Base-by-base conservation (phyloP, 2,888 invertebrate species). In the Amphimallon solstitiale region DNA sequence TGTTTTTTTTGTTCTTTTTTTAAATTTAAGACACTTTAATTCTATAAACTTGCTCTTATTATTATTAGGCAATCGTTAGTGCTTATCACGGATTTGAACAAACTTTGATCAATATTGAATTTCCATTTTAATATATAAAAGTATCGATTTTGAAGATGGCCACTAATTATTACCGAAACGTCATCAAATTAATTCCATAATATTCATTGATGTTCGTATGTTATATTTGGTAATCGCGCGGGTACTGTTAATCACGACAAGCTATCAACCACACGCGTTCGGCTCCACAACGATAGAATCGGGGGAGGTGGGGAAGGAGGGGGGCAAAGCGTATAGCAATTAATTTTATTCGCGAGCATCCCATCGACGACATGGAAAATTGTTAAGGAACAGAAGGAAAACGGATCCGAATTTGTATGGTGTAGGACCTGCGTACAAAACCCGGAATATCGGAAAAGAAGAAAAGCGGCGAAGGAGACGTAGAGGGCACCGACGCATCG, bases 221-320 rank as follows among this genome's bases (percentile, higher is more conserved):
- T n/a, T n/a, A n/a, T 15, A 51, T 48, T 23, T 48, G 7, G 12
- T 7, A 6, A 21, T 21, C 23, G n/a, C 3, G 14, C 14, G 35
- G 10, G 9, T 51, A 51, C 17, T 51, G 51, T 51, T 51, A 51
- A 51, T 51, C 51, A 51, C 51, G 35, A 17, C 51, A 51, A 51
- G 51, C 51, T 35, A n/a, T 34, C 51, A 3, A n/a, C 7, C 48
- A 12, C 1, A 29, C 49, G 9, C 29, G 49, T n/a, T n/a, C n/a
- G n/a, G n/a, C n/a, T n/a, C n/a, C n/a, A n/a, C n/a, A n/a, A n/a
- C n/a, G n/a, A n/a, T n/a, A n/a, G n/a, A n/a, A n/a, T n/a, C n/a
- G n/a, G n/a, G n/a, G n/a, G n/a, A 51, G 35, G 35, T 51, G 35
- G 51, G 15, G n/a, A 51, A 35, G 17, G 15, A 17, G 15, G 17